Conservation (phyloP, 2,113 vertebrate genomes). For the Caranx ignobilis region DNA sequence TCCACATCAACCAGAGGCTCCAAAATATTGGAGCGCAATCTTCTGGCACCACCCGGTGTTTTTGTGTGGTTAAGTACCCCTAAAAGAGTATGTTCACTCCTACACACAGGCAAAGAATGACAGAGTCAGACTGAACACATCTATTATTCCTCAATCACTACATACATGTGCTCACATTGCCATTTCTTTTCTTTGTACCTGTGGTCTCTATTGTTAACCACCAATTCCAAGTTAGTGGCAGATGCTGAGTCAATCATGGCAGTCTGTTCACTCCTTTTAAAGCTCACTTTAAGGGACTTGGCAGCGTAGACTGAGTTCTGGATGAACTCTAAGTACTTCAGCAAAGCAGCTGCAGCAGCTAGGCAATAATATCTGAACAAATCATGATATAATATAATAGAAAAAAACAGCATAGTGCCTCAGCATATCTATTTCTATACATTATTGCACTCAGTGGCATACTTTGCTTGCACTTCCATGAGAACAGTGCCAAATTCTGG, state of each 20-base stretch:
- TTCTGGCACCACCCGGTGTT: slow-evolving; percentile 92
- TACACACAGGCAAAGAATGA: slow-evolving; percentile 60
- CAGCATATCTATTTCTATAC: neutral
- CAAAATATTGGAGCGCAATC: slow-evolving; percentile 94
- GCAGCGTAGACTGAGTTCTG: slow-evolving; percentile 94
- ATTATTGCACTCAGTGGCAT: slow-evolving; percentile 63
- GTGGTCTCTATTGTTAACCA: slow-evolving; percentile 92
- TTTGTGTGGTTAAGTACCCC: slow-evolving; percentile 95
- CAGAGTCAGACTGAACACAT: neutral
- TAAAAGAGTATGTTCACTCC: slow-evolving; percentile 91
- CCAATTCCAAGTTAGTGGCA: slow-evolving; percentile 92
- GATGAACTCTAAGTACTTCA: slow-evolving; percentile 96
- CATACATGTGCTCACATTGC: neutral
- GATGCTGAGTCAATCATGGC: slow-evolving; percentile 96
- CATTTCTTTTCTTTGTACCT: slow-evolving; percentile 80
- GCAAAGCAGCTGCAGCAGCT: slow-evolving; percentile 92
- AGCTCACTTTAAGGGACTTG: slow-evolving; percentile 94
- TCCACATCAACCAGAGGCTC: slow-evolving; percentile 91
- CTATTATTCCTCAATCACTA: neutral
- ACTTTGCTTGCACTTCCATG: slow-evolving; percentile 97
- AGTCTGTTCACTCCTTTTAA: slow-evolving; percentile 95
- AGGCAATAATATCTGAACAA: slow-evolving; percentile 93
- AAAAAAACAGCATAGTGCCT: neutral
- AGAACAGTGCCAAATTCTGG: slow-evolving; percentile 92
- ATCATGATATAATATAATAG: slow-evolving; percentile 14